Evolutionary conservation across 2,113 vertebrate species (phyloP).

Genomic region (Xenopus borealis): DNA sequence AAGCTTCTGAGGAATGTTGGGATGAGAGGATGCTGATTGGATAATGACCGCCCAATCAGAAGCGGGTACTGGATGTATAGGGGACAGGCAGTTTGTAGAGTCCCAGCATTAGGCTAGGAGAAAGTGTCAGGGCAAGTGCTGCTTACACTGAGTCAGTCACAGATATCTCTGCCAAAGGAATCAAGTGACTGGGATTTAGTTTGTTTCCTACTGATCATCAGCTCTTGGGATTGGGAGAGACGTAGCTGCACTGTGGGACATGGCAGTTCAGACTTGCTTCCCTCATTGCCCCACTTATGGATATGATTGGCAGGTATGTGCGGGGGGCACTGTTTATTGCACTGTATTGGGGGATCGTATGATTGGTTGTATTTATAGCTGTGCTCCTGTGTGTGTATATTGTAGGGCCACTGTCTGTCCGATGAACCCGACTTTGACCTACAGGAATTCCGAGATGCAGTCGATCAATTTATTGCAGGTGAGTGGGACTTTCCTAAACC

Average conservation of each 20-base stretch:
- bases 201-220: background rate
- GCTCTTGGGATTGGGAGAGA: background rate
- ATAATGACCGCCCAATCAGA: slow-evolving; percentile 14
- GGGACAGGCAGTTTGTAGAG: background rate
- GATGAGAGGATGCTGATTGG: slow-evolving; percentile 45
- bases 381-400: background rate
- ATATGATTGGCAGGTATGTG: slow-evolving; percentile 58
- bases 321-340: background rate
- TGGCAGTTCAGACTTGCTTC: slow-evolving; percentile 46
- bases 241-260: slow-evolving; percentile 19
- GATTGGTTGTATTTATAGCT: too few relatives aligned
- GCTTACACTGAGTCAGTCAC: too few relatives aligned
- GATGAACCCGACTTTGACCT: slow-evolving; percentile 59
- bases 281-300: slow-evolving; percentile 38
- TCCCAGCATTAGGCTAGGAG: background rate
- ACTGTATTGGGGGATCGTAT: too few relatives aligned
- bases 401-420: slow-evolving; percentile 60
- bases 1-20: background rate
- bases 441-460: slow-evolving; percentile 74
- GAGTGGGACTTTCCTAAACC: slow-evolving; percentile 51
- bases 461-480: slow-evolving; percentile 74
- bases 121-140: background rate
- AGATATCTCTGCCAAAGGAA: too few relatives aligned
- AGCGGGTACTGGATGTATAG: slow-evolving; percentile 14
- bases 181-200: too few relatives aligned